Base-by-base conservation (phyloP, 2,797 vertebrate species). In the Phoeniculus purpureus region DNA sequence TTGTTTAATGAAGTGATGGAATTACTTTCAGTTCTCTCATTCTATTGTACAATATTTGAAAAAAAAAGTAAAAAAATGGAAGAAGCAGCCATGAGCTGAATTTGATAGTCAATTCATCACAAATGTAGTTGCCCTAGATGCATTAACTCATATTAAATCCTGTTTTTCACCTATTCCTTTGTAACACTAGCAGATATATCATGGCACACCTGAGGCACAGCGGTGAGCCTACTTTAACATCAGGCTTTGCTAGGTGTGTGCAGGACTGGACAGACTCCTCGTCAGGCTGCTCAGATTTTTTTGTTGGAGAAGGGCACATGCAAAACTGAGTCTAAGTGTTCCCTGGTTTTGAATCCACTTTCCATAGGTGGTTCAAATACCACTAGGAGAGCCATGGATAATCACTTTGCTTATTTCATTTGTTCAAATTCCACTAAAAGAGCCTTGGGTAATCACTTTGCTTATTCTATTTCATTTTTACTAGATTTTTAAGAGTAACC, bases 381-480 rank as follows among this genome's bases (percentile, higher is more conserved):
- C 12, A 12, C 37, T 37, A 37, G 37, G 12, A 77, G 25, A 79
- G n/a, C 15, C 75, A 61, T 3, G 16, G 27, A 23, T 21, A 22
- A 51, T 4, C 26, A 13, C n/a, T 61, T 67, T 60, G 7, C 45
- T 76, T 66, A 25, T 27, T 66, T 89, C 79, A 67, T 82, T 93
- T 84, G n/a, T n/a, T n/a, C n/a, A 37, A 37, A 37, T 37, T 9
- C 37, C 12, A 12, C 37, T 37, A 37, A 12, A 37, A 77, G 25
- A 79, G n/a, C 15, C 75, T 58, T 3, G 16, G 27, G 20, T 21
- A 22, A 51, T 4, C 26, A 13, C n/a, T 61, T 67, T 60, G 7
- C 45, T 76, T 66, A 25, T 27, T 66, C 87, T 81, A 67, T 82
- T 93, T 84, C 52, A 52, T 40, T 45, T 58, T 40, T 82, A 37